Evolutionary conservation across 2,113 vertebrate species (phyloP).

Genomic region (Microtus montanus): DNA sequence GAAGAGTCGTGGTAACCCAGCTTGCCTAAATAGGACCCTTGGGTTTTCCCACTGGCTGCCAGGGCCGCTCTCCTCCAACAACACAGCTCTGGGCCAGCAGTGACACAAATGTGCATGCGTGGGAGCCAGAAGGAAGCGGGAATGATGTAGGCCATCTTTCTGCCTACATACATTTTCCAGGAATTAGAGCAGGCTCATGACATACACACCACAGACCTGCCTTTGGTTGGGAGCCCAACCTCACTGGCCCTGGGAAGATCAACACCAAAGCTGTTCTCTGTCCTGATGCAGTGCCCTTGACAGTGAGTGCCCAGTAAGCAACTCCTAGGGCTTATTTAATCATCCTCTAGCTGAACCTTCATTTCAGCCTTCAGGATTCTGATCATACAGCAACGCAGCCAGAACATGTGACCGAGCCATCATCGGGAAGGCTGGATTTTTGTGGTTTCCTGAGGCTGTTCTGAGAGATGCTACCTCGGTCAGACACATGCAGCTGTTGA

Average conservation of each 20-base stretch:
- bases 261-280: neutral
- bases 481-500: fast-evolving
- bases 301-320: neutral
- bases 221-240: neutral
- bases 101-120: neutral
- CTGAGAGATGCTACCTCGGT: fast-evolving
- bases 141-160: fast-evolving
- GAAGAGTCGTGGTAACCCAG: neutral
- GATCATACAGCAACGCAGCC: neutral
- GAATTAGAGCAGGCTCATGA: neutral
- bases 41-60: fast-evolving
- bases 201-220: fast-evolving
- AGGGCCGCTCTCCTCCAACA: fast-evolving
- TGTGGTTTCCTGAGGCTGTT: fast-evolving
- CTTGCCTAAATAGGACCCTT: neutral
- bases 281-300: fast-evolving
- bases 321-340: neutral
- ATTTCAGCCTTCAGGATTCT: neutral
- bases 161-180: neutral
- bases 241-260: neutral
- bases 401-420: fast-evolving
- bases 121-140: neutral
- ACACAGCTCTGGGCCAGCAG: neutral
- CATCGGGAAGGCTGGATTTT: fast-evolving
- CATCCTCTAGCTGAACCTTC: neutral